phyloP scores from a whole-genome alignment of 23 tunicate species.

The Trididemnum clinides region DNA sequence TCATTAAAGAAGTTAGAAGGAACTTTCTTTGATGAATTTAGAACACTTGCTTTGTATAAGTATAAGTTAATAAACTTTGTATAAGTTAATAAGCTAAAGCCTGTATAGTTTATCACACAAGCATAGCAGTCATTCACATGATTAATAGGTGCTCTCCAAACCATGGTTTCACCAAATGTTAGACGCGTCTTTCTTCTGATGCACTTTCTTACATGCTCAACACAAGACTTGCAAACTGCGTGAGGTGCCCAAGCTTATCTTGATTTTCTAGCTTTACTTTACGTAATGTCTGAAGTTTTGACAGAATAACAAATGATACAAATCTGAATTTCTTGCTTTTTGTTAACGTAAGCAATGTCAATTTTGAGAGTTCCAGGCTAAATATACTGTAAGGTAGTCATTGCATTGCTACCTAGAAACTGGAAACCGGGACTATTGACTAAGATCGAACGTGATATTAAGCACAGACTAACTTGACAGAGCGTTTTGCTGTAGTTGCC shows the following conservation, averaged over 20 bases:
- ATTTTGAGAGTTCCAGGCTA: not conserved
- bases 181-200: not conserved
- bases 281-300: not conserved
- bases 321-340: constrained; percentile 13
- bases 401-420: constrained; percentile 1
- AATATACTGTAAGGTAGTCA: not conserved
- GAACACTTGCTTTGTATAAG: too few relatives aligned
- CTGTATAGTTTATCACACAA: not conserved
- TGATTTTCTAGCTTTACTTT: too few relatives aligned
- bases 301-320: not conserved
- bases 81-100: not conserved
- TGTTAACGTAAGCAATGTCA: not conserved
- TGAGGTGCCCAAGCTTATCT: constrained; percentile 23
- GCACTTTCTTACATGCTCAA: constrained; percentile 4
- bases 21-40: too few relatives aligned
- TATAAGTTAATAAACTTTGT: too few relatives aligned
- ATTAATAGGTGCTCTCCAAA: not conserved
- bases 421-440: constrained; percentile 6
- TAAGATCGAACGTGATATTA: not conserved
- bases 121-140: constrained; percentile 27
- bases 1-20: too few relatives aligned
- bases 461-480: not conserved
- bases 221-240: constrained; percentile 2
- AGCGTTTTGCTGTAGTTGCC: not conserved
- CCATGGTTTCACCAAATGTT: constrained; percentile 8